Evolutionary conservation across 2,113 vertebrate species (phyloP), one percentile per base, ranked within the genome.

Genomic region (Tautogolabrus adspersus): DNA sequence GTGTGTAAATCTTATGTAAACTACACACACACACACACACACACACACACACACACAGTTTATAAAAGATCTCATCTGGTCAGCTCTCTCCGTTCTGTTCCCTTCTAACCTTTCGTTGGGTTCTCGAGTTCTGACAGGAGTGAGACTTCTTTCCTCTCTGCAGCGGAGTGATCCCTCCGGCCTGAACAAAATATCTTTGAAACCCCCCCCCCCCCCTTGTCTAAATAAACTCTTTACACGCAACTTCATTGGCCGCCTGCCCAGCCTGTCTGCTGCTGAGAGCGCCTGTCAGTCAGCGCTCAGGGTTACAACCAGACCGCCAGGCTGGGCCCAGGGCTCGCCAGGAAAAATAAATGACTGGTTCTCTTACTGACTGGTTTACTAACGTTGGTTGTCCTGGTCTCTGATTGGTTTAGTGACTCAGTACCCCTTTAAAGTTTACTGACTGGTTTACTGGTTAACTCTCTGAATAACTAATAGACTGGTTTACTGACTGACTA

Each of bases 141-240:
- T 83, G 79, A 81, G 84, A 78, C 73, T 61, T 85, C 79, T 44
- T 56, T 21, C 15, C 40, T 47, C 40, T 68, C 47, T 54, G 59
- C 57, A n/a, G 79, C 22, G 52, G 66, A 71, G 57, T 62, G 66
- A 69, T 79, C 60, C 68, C 66, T 74, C 21, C 60, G 71, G 74
- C 57, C 72, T 38, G 66, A 81, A 69, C 59, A 74, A 54, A 85
- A 83, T 74, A 21, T 78, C 34, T 63, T 75, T 66, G 42, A 80
- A 80, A n/a, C n/a, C 62, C 13, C 62, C 38, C 10, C 22, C 46
- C 7, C 30, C 13, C 1, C 12, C 47, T 80, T 84, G 83, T 87
- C 81, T 87, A 91, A 91, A 89, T 89, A 89, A 91, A 89, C 85
- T 86, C 83, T 86, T 85, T 77, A 89, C 87, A 91, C 76, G 85